Evolutionary conservation across 2,113 vertebrate species (phyloP), one percentile per base, ranked within the genome.

Genomic region (Atlantisia rogersi): DNA sequence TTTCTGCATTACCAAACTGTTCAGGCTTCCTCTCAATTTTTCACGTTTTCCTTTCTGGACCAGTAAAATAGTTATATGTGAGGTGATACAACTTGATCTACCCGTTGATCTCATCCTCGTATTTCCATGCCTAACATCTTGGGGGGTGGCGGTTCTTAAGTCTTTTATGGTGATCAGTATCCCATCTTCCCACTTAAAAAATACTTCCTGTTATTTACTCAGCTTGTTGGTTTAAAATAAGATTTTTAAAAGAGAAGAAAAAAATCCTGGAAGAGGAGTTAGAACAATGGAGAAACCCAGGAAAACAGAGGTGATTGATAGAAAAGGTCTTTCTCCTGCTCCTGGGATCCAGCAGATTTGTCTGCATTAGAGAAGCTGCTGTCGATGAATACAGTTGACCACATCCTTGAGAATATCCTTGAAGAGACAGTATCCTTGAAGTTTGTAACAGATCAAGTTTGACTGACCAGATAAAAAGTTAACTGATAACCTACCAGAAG

Each of bases 21-120:
- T 77, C 65, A 88, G 68, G 29, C 25, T 93, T 87, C 31, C 44
- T 91, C 50, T 93, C 55, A 37, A 4, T 53, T 94, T 68, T 76
- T 58, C n/a, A 17, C 0, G 1, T 32, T 92, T 92, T 93, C 62
- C 26, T 48, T 84, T 92, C 42, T 39, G 32, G 29, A 53, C 63
- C 20, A 28, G 15, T 58, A 56, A 86, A 78, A 70, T 10, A 52
- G 53, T 86, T 68, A 26, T 7, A 65, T 1, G 3, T 52, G 64
- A 88, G 18, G 25, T 58, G 70, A 76, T 78, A 35, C n/a, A 24
- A 37, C 42, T 10, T 62, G 37, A 58, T 15, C 29, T 65, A 37
- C 53, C 32, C 32, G 59, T 62, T 74, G 28, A 26, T 86, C 14
- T 92, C 24, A 28, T 71, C 39, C 46, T 65, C 90, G 37, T 20